phyloP scores from a whole-genome alignment of 2,888 invertebrate genomes.

The Dicyrtoma fusca region DNA sequence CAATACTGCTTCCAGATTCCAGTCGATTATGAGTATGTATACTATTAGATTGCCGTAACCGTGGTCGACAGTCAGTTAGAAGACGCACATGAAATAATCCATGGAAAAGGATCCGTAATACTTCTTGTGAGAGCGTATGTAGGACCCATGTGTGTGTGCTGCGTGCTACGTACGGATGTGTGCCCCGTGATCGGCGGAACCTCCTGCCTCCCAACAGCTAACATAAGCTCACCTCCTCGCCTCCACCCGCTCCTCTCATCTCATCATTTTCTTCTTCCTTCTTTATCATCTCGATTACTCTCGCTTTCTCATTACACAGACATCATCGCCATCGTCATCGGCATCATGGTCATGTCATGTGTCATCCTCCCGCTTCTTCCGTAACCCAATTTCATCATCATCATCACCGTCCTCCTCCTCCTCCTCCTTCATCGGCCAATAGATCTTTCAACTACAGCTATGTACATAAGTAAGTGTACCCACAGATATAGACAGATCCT shows the following conservation, averaged over 20 bases:
- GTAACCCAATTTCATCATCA: slow-evolving; percentile 14
- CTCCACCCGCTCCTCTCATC: too few species aligned
- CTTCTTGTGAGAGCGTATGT: too few species aligned
- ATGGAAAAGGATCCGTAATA: neutral
- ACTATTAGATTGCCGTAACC: too few species aligned
- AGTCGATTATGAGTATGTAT: too few species aligned
- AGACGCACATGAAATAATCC: slow-evolving; percentile 4
- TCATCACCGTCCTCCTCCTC: slow-evolving; percentile 12
- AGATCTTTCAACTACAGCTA: neutral
- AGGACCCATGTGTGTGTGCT: too few species aligned
- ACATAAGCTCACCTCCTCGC: slow-evolving; percentile 2
- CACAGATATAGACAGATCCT: neutral
- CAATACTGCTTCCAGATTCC: too few species aligned
- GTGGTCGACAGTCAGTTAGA: too few species aligned
- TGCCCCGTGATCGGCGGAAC: neutral
- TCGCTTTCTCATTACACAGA: neutral
- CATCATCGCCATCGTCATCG: neutral
- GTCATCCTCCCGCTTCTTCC: slow-evolving; percentile 6
- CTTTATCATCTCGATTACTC: slow-evolving; percentile 3
- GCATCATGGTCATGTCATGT: neutral
- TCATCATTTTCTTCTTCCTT: slow-evolving; percentile 8
- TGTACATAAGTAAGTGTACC: too few species aligned
- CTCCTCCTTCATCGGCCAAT: slow-evolving; percentile 7
- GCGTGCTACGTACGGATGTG: too few species aligned
- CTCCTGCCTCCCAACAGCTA: neutral